Evolutionary conservation across 2,888 invertebrate genomes (phyloP).

Genomic region (Troides helena): DNA sequence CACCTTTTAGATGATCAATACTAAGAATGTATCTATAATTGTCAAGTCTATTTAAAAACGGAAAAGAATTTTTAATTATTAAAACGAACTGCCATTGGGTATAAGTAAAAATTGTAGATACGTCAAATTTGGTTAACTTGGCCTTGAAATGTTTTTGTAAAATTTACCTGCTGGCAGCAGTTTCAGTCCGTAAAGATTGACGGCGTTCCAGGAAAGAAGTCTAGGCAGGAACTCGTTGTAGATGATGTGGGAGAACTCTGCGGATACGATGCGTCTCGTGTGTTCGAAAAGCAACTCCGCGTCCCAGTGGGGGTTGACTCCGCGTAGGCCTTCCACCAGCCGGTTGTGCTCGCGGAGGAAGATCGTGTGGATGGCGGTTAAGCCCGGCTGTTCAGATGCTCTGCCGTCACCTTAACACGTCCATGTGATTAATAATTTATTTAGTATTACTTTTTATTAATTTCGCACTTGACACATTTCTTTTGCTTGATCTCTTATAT

Average conservation of each 20-base stretch:
- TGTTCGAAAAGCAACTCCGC: slow-evolving; percentile 92
- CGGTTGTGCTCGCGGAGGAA: slow-evolving; percentile 95
- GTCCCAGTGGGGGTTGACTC: slow-evolving; percentile 94
- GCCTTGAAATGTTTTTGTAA: neutral
- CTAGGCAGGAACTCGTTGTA: slow-evolving; percentile 95
- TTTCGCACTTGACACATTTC: neutral
- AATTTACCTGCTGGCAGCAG: slow-evolving; percentile 83
- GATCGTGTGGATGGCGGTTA: slow-evolving; percentile 93
- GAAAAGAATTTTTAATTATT: no score
- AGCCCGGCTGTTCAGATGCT: slow-evolving; percentile 94
- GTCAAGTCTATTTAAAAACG: no score
- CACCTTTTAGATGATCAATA: no score
- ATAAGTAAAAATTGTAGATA: no score
- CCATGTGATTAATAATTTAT: neutral
- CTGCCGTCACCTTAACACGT: slow-evolving; percentile 86
- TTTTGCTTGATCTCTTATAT: no score
- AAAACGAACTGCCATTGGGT: no score
- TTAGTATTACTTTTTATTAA: neutral
- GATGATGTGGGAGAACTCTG: slow-evolving; percentile 88
- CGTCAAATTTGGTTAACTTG: no score
- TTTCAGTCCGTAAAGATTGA: slow-evolving; percentile 92
- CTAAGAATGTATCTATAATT: no score
- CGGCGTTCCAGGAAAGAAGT: slow-evolving; percentile 93
- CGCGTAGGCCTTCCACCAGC: slow-evolving; percentile 87
- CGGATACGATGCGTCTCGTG: slow-evolving; percentile 87